phyloP scores from a whole-genome alignment of 2,797 vertebrate species.

The Carduelis carduelis region DNA sequence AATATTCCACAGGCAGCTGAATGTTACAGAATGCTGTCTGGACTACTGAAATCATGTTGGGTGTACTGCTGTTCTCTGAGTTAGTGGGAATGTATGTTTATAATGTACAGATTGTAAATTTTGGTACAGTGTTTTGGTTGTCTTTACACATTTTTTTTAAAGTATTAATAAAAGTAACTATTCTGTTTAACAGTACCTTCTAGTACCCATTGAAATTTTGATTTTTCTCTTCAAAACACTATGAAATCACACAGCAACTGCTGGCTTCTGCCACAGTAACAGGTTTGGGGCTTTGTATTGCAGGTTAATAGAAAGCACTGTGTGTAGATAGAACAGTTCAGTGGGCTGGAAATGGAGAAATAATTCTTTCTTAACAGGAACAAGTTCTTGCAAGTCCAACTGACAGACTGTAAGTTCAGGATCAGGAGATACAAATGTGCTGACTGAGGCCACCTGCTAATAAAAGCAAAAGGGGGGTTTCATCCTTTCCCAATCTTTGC shows the following conservation, averaged over 20 bases:
- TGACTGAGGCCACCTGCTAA: neutral
- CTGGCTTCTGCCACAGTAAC: neutral
- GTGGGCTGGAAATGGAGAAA: neutral
- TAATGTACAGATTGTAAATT: neutral
- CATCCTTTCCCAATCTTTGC: neutral
- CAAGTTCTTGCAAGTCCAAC: neutral
- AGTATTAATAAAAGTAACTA: conserved; percentile 10
- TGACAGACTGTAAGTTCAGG: neutral
- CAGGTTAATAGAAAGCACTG: neutral
- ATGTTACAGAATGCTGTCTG: neutral
- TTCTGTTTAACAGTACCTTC: neutral
- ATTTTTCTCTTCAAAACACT: neutral
- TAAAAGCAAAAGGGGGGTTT: neutral
- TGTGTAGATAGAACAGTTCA: neutral
- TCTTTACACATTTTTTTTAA: neutral
- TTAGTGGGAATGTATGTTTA: neutral
- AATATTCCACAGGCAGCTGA: neutral
- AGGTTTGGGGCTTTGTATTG: neutral
- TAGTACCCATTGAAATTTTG: neutral
- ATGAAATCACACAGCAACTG: neutral
- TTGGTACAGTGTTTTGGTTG: neutral
- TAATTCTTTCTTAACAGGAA: neutral
- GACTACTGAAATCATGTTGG: neutral
- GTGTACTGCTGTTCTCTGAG: neutral
- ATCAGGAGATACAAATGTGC: neutral